Evolutionary conservation across 2,797 vertebrate genomes (phyloP).

Genomic region (Haliaeetus vocifer): DNA sequence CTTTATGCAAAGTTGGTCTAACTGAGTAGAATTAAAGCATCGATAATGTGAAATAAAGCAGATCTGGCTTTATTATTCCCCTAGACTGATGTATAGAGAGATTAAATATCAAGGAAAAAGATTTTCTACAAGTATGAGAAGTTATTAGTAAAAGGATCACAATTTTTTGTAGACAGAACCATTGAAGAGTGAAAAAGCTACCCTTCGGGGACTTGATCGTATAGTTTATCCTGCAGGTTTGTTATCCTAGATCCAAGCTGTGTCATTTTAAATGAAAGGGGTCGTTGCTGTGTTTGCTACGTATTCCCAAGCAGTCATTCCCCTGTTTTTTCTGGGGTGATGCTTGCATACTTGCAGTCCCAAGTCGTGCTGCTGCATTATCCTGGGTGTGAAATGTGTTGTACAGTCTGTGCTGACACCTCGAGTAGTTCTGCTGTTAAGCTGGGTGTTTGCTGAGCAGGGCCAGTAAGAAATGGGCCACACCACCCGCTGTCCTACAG

Average conservation of each 20-base stretch:
- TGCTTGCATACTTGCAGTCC: background rate
- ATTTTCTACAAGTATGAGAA: background rate
- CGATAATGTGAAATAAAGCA: background rate
- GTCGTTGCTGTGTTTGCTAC: background rate
- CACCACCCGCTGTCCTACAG: background rate
- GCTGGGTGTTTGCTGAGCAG: background rate
- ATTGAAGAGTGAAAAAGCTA: background rate
- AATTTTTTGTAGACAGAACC: background rate
- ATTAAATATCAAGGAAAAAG: background rate
- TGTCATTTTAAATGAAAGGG: background rate
- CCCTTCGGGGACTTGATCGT: background rate
- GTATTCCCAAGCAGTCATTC: background rate
- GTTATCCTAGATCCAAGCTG: background rate
- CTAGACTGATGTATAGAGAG: background rate
- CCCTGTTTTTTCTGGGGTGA: background rate
- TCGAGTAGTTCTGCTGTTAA: background rate
- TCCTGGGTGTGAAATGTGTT: background rate
- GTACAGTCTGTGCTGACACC: background rate
- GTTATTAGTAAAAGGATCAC: background rate
- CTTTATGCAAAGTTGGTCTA: background rate
- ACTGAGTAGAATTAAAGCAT: background rate
- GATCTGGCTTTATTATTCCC: background rate
- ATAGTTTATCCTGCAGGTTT: background rate
- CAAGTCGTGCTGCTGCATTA: accelerated
- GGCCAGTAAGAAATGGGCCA: background rate